Base-by-base conservation (phyloP, 2,797 vertebrate genomes). In the Sebastes itinus region DNA sequence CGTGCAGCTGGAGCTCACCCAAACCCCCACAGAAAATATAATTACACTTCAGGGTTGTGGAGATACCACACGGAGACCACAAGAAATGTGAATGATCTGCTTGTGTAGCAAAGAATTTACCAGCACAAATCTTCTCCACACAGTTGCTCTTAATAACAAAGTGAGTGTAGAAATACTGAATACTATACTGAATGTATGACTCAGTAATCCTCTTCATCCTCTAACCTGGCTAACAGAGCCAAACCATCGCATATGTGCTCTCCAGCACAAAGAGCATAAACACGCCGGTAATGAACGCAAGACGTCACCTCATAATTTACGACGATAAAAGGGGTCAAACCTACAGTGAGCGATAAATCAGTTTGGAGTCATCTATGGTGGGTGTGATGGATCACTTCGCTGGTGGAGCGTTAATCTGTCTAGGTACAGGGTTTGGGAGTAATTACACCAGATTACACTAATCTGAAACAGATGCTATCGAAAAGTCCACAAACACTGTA, bases 371-470 rank as follows among this genome's bases (percentile, higher is more conserved):
- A 52, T 58, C 35, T 25, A 4, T 25, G 54, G 49, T 1, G 1
- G 22, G 23, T 32, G 27, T n/a, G 20, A 28, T 30, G 71, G 71
- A 59, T 79, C 8, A 52, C 59, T 18, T 67, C 1, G 7, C 61
- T 58, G 33, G 16, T 30, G n/a, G n/a, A 54, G 60, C 35, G 28
- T 23, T 60, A 79, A 78, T 83, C 80, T 77, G 33, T 73, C 9
- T 7, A 22, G 18, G 16, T 65, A 35, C 2, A 18, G 1, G 25
- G 42, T 67, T 66, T 64, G 35, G 20, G 10, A 72, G 63, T 65
- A 81, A 79, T 78, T 76, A 82, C 63, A 76, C 30, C 7, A 33
- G 49, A 77, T 72, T 62, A 56, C 35, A 74, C 25, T 75, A 75
- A 80, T 80, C 75, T 64, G 23, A 78, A 81, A 56, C 76, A 71